phyloP scores from a whole-genome alignment of 2,113 vertebrate genomes.

The Pelvicachromis taeniatus region DNA sequence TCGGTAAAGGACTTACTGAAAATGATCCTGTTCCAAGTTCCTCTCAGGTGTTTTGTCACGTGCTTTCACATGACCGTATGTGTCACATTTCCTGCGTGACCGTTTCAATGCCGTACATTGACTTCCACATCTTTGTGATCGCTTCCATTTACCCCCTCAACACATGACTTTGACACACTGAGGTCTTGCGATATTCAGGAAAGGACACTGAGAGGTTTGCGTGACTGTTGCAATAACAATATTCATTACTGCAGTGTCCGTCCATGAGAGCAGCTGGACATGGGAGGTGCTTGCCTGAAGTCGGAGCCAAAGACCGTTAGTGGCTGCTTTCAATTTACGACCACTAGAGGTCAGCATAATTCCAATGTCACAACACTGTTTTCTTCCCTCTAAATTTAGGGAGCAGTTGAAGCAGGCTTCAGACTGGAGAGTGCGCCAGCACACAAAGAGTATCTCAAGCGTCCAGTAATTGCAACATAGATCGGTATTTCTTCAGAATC shows the following conservation, averaged over 20 bases:
- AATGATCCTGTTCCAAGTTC: neutral
- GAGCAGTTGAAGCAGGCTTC: neutral
- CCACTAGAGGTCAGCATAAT: conserved; percentile 8
- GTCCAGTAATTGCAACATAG: neutral
- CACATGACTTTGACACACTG: neutral
- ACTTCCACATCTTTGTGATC: neutral
- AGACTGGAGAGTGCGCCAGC: neutral
- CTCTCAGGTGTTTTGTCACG: neutral
- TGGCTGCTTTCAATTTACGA: neutral
- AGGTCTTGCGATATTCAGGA: neutral
- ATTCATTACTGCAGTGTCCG: neutral
- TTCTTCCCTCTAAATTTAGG: neutral
- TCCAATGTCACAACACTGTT: neutral
- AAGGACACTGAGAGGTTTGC: neutral
- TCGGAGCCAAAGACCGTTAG: neutral
- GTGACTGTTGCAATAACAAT: neutral
- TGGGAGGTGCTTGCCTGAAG: neutral
- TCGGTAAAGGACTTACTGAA: neutral
- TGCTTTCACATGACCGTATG: neutral
- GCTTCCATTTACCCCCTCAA: neutral
- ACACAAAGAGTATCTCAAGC: neutral
- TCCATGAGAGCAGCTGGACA: neutral
- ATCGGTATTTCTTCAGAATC: neutral
- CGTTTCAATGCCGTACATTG: neutral
- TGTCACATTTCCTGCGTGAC: neutral